Evolutionary conservation across 2,113 vertebrate genomes (phyloP), one percentile per base, ranked within the genome.

Genomic region (Agapornis roseicollis): DNA sequence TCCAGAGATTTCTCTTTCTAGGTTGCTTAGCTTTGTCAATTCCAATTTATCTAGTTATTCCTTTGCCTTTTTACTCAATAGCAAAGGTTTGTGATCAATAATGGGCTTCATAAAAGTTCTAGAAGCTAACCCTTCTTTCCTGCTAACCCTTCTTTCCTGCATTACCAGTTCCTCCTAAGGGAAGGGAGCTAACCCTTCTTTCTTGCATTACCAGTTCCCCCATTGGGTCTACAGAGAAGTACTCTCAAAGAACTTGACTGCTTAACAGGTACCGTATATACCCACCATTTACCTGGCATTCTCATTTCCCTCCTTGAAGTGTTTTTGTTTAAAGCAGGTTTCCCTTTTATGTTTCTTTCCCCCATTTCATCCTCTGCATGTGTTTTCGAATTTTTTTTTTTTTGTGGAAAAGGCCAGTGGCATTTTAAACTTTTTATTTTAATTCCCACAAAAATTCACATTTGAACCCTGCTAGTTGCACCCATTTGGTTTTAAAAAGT

Each of bases 1-100:
- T 97, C 96, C 77, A 13, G 74, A 98, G 97, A 97, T 89, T 97
- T 96, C 93, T 93, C 87, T 96, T 77, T 97, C 52, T 95, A 94
- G 94, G 95, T 97, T 97, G 85, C 94, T 93, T 96, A 92, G 92
- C 96, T 98, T 98, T 98, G 97, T 98, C 98, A 98, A 97, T 98
- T 98, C 95, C 95, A 97, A 98, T 98, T 98, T 97, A 97, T 88
- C 84, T 96, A 90, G 96, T 93, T 97, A 97, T 97, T 95, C 93
- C 97, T 98, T 97, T 96, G 96, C 89, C 80, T 94, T 97, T 85
- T 98, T 97, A 86, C 94, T 96, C 50, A 16, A 96, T 90, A 97
- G 95, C 90, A 97, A 97, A 85, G 50, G 87, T 88, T 97, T 97
- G 63, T 91, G 88, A 97, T 98, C 60, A 1, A 96, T 89, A 91